Evolutionary conservation across 2,113 vertebrate genomes (phyloP).

Genomic region (Chlorocebus sabaeus): DNA sequence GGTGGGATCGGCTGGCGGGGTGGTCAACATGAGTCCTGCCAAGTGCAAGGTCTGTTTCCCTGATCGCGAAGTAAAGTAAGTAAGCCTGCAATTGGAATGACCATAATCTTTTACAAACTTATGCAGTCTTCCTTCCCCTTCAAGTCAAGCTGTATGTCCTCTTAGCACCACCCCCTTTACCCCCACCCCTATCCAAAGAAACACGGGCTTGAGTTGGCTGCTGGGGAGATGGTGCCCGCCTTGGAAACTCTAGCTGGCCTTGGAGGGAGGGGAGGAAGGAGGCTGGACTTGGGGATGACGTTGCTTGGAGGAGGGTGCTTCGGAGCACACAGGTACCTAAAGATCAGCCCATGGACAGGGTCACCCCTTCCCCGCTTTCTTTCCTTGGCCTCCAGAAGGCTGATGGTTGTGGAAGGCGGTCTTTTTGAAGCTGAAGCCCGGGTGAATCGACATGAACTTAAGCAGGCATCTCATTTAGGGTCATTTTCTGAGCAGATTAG

Average conservation of each 20-base stretch:
- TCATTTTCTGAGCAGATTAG: neutral
- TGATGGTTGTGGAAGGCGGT: neutral
- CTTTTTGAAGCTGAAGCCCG: neutral
- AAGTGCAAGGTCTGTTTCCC: conserved; percentile 61
- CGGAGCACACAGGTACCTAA: neutral
- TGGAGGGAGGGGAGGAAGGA: neutral
- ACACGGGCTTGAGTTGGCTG: neutral
- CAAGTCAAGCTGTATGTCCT: neutral
- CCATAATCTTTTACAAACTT: neutral
- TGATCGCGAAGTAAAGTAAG: conserved; percentile 62
- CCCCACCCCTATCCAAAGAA: neutral
- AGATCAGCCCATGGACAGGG: neutral
- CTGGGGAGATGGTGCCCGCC: neutral
- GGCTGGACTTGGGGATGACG: neutral
- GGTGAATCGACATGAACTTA: neutral
- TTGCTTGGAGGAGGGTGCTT: neutral
- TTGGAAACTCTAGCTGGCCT: neutral
- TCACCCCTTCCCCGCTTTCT: neutral
- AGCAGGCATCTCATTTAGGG: neutral
- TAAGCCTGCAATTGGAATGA: neutral
- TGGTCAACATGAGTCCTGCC: conserved; percentile 64
- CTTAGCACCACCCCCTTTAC: neutral
- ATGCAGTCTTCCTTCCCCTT: accelerated
- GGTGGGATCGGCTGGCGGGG: neutral
- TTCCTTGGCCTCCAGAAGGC: neutral